Conservation (phyloP, 1,140 invertebrate species). For the Bradynema listronoti region DNA sequence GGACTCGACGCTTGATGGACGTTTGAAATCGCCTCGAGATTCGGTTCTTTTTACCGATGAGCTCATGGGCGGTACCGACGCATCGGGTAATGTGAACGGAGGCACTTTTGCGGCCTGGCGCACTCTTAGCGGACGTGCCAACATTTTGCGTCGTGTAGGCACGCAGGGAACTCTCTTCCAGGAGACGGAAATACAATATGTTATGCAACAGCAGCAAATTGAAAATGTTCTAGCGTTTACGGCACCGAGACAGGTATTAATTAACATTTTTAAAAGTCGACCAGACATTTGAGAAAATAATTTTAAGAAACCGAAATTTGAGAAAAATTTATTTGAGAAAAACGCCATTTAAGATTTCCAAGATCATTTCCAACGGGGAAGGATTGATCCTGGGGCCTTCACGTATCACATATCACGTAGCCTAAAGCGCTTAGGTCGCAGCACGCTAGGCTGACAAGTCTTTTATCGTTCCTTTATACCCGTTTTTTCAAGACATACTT, state of each 20-base stretch:
- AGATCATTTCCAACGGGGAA: too few species aligned
- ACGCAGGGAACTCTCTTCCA: conserved; percentile 36
- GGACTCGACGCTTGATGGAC: conserved; percentile 29
- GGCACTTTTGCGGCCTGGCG: conserved; percentile 35
- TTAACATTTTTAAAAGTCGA: not conserved
- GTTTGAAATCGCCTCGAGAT: conserved; percentile 39
- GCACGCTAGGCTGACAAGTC: too few species aligned
- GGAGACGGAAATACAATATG: conserved; percentile 15
- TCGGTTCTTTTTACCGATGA: conserved; percentile 33
- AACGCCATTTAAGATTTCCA: too few species aligned
- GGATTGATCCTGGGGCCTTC: too few species aligned
- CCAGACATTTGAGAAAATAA: too few species aligned
- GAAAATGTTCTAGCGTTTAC: conserved; percentile 42
- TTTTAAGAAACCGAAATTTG: too few species aligned
- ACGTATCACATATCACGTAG: too few species aligned
- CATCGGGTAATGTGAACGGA: conserved; percentile 27
- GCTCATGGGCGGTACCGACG: conserved; percentile 53
- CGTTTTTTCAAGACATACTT: not conserved
- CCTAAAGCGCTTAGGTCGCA: too few species aligned
- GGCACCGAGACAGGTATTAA: conserved; percentile 19
- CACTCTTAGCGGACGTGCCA: conserved; percentile 28
- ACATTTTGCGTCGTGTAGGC: conserved; percentile 32
- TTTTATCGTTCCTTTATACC: not conserved
- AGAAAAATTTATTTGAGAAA: too few species aligned
- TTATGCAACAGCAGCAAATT: conserved; percentile 25